phyloP scores from a whole-genome alignment of 2,797 vertebrate genomes.

The Adrianichthys oophorus region DNA sequence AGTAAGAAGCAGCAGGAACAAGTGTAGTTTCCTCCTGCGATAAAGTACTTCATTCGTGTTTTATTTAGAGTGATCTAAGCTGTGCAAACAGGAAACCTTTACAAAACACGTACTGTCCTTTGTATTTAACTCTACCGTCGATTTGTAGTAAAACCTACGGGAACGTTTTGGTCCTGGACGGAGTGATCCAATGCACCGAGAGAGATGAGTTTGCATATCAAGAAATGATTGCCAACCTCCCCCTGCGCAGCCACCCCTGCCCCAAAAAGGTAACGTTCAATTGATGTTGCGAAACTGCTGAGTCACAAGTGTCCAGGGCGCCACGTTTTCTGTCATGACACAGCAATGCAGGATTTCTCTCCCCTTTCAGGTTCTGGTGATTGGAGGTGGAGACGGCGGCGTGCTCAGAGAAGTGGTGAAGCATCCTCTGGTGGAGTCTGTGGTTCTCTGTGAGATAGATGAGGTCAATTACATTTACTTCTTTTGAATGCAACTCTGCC shows the following conservation, averaged over 20 bases:
- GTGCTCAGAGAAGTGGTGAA: constrained; percentile 96
- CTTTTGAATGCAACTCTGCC: not conserved
- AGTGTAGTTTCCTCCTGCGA: constrained; percentile 2
- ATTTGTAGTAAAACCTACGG: constrained; percentile 92
- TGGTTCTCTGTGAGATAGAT: constrained; percentile 95
- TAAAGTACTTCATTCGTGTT: not conserved
- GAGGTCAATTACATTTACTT: constrained; percentile 78
- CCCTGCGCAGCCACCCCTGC: constrained; percentile 90
- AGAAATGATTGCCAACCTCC: constrained; percentile 97
- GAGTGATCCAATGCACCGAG: constrained; percentile 98
- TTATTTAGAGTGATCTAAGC: not conserved
- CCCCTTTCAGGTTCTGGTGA: constrained; percentile 87
- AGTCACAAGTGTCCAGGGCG: no score
- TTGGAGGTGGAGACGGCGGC: constrained; percentile 93
- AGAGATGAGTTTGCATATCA: constrained; percentile 98
- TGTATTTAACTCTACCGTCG: no score
- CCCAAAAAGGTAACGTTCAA: constrained; percentile 86
- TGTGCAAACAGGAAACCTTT: not conserved
- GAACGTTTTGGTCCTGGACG: constrained; percentile 93
- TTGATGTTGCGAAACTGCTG: not conserved
- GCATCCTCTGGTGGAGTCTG: constrained; percentile 88
- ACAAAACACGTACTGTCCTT: not conserved
- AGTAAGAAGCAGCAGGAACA: constrained; percentile 17
- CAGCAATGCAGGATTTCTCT: not conserved
- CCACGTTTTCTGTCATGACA: not conserved